Conservation (phyloP, 2,797 vertebrate genomes). For the Morelia viridis region DNA sequence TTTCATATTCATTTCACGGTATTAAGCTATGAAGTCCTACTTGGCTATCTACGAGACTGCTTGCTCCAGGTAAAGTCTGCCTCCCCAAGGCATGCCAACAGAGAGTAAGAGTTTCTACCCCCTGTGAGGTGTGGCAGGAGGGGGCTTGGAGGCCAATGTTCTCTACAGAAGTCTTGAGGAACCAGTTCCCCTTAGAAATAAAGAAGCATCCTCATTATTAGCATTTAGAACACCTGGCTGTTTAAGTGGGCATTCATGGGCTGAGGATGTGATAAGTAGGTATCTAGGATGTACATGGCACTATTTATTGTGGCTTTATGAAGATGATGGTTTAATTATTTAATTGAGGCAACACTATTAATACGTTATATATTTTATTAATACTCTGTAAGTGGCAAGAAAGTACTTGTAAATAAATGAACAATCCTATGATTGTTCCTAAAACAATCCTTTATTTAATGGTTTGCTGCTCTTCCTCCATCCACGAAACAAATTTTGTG, state of each 20-base stretch:
- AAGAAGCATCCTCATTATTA: background rate
- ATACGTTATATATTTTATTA: background rate
- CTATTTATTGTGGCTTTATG: background rate
- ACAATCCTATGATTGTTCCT: background rate
- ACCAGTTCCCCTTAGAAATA: background rate
- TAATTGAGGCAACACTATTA: background rate
- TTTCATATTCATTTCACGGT: background rate
- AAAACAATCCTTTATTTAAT: background rate
- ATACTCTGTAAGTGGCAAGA: background rate
- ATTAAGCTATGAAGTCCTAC: background rate
- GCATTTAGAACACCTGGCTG: background rate
- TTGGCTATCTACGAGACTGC: background rate
- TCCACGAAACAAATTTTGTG: background rate
- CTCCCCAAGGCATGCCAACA: background rate
- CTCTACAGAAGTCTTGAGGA: background rate
- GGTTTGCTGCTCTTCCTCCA: background rate
- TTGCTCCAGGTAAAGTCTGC: background rate
- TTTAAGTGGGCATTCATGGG: background rate
- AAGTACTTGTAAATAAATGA: background rate
- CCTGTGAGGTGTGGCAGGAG: background rate
- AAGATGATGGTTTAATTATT: background rate
- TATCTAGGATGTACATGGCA: background rate
- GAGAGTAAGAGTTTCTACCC: background rate
- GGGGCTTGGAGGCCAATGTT: background rate
- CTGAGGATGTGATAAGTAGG: background rate